A percentile compares a stretch with the other conserved stretches of the same genome.
These are phyloP conservation scores for Melanotaenia duboulayi DNA, from an alignment of 2,113 vertebrate genomes.

Conservation along the genomic window DNA sequence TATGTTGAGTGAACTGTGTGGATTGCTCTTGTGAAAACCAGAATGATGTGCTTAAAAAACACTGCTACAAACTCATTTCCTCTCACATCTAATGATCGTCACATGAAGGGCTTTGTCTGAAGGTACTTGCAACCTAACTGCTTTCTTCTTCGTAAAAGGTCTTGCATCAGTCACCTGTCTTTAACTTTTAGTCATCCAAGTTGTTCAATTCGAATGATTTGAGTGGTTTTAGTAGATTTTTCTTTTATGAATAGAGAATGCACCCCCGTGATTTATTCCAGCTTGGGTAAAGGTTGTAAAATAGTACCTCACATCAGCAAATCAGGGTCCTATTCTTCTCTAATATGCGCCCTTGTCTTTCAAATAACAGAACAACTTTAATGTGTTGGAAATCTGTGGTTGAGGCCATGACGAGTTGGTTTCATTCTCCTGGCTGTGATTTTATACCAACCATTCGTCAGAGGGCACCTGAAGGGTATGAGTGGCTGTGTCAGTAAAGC, in stretches of 20 bases:
- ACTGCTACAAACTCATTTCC: conserved; percentile 16
- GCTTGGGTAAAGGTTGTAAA: neutral
- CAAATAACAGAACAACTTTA: neutral
- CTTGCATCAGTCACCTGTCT: too few species aligned
- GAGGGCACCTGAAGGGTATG: neutral
- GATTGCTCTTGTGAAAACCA: conserved; percentile 21
- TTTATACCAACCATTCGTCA: conserved; percentile 7
- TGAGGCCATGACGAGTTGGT: neutral
- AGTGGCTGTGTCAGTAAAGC: conserved; percentile 1
- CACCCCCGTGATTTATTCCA: neutral
- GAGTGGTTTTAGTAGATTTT: too few species aligned
- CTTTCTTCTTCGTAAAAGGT: too few species aligned
- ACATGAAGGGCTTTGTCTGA: conserved; percentile 13
- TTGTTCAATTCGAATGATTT: too few species aligned
- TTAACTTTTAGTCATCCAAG: too few species aligned
- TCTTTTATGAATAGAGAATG: too few species aligned
- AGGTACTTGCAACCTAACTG: neutral
- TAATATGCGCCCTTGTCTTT: neutral
- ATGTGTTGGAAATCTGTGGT: neutral
- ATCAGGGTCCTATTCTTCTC: neutral
- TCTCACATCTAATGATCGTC: conserved; percentile 1
- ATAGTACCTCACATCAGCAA: neutral
- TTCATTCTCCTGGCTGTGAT: neutral
- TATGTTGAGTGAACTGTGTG: conserved; percentile 21
- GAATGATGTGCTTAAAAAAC: conserved; percentile 39